phyloP scores from a whole-genome alignment of 2,888 invertebrate genomes.

The Morpho helenor region DNA sequence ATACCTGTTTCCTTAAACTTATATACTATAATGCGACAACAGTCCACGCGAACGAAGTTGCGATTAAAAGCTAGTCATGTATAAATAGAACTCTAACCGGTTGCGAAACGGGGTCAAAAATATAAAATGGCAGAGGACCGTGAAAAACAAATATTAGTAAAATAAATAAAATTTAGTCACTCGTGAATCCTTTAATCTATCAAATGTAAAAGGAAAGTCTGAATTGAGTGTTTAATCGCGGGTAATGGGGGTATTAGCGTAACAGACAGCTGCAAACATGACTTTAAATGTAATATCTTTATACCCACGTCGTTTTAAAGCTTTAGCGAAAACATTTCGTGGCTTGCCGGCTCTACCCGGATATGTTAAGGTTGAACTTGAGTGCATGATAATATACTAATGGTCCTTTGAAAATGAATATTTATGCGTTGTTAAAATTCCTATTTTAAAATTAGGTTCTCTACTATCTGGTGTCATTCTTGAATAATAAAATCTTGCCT shows the following conservation, averaged over 20 bases:
- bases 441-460: too few relatives aligned
- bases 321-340: constrained; percentile 29
- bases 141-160: background rate
- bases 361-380: constrained; percentile 1
- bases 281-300: constrained; percentile 29
- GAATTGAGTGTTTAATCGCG: constrained; percentile 35
- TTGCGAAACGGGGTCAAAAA: too few relatives aligned
- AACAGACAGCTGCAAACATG: constrained; percentile 40
- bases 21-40: too few relatives aligned
- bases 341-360: constrained; percentile 28
- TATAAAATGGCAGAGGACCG: too few relatives aligned
- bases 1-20: too few relatives aligned
- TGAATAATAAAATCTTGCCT: too few relatives aligned
- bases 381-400: constrained; percentile 3
- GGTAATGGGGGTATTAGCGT: constrained; percentile 40
- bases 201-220: constrained; percentile 1
- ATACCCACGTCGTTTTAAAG: constrained; percentile 25
- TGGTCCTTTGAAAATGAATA: background rate
- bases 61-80: too few relatives aligned
- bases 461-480: too few relatives aligned
- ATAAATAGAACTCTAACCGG: too few relatives aligned
- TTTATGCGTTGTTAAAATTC: too few relatives aligned
- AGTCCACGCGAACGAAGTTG: too few relatives aligned
- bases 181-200: background rate
- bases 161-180: background rate